A percentile compares a stretch with the other conserved stretches of the same genome.
Conservation (phyloP, 2,113 vertebrate species). For the Austrofundulus limnaeus region DNA sequence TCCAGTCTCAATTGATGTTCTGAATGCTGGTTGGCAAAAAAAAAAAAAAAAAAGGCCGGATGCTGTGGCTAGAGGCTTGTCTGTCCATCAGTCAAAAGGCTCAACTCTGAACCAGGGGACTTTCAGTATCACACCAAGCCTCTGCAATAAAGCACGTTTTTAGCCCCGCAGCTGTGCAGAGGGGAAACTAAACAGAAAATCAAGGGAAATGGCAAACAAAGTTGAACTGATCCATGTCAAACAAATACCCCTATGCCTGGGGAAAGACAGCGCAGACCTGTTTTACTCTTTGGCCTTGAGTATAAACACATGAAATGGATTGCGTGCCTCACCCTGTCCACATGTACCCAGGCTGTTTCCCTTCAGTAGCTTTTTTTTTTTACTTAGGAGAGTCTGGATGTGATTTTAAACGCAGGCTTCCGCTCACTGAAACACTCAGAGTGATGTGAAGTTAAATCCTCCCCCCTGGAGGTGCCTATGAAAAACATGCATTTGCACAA, state of each 20-base stretch:
- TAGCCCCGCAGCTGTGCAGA: slow-evolving; percentile 62
- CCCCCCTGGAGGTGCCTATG: slow-evolving; percentile 42
- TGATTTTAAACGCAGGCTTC: slow-evolving; percentile 54
- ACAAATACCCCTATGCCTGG: slow-evolving; percentile 56
- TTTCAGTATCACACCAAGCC: slow-evolving; percentile 37
- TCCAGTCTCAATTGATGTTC: slow-evolving; percentile 34
- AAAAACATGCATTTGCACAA: slow-evolving; percentile 65
- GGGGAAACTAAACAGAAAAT: slow-evolving; percentile 63
- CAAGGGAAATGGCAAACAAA: slow-evolving; percentile 64
- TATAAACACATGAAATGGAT: slow-evolving; percentile 64
- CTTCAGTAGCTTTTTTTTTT: slow-evolving; percentile 61
- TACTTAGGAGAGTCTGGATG: slow-evolving; percentile 51
- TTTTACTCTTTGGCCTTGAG: slow-evolving; percentile 51
- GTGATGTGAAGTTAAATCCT: slow-evolving; percentile 46
- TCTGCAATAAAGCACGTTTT: slow-evolving; percentile 57
- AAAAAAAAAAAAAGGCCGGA: too few relatives aligned
- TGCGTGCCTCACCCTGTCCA: slow-evolving; percentile 27
- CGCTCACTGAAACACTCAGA: slow-evolving; percentile 55
- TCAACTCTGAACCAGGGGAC: slow-evolving; percentile 61
- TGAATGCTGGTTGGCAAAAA: slow-evolving; percentile 25
- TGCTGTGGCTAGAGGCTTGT: slow-evolving; percentile 51
- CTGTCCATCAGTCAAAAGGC: slow-evolving; percentile 62
- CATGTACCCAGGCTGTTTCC: slow-evolving; percentile 55
- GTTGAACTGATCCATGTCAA: slow-evolving; percentile 63
- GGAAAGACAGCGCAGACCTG: slow-evolving; percentile 53